phyloP scores from a whole-genome alignment of 2,797 vertebrate species.

The Melanotaenia maccullochi region DNA sequence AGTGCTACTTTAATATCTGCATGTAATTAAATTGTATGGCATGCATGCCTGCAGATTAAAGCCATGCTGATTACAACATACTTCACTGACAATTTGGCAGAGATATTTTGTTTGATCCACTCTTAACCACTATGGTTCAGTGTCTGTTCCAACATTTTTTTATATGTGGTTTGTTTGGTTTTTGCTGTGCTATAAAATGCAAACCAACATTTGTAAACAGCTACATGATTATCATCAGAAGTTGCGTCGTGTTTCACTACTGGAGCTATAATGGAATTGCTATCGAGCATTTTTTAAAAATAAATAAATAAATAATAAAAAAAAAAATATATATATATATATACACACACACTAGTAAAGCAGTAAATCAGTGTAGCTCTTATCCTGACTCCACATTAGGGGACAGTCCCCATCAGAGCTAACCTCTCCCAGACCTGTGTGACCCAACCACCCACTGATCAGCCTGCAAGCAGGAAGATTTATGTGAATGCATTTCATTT shows the following conservation, averaged over 20 bases:
- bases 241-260: not conserved
- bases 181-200: slow-evolving; percentile 13
- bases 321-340: no score
- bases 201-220: slow-evolving; percentile 38
- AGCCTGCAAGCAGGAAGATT: not conserved
- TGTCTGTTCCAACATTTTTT: slow-evolving; percentile 35
- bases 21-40: not conserved
- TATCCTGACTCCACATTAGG: slow-evolving; percentile 18
- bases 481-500: not conserved
- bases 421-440: slow-evolving; percentile 57
- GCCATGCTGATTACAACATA: not conserved
- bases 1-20: not conserved
- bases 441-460: slow-evolving; percentile 27
- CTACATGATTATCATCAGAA: not conserved
- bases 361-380: slow-evolving; percentile 22
- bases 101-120: not conserved
- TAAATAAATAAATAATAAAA: no score
- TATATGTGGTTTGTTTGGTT: slow-evolving; percentile 38
- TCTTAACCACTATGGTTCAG: slow-evolving; percentile 3
- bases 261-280: not conserved
- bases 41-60: not conserved
- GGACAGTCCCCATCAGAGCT: slow-evolving; percentile 4
- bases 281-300: not conserved
- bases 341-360: no score
- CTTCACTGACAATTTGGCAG: not conserved